Evolutionary conservation across 92 coral and sea anemone genomes (phyloP), one percentile per base, ranked within the genome.

Genomic region (Umimayanthus chanpuru): DNA sequence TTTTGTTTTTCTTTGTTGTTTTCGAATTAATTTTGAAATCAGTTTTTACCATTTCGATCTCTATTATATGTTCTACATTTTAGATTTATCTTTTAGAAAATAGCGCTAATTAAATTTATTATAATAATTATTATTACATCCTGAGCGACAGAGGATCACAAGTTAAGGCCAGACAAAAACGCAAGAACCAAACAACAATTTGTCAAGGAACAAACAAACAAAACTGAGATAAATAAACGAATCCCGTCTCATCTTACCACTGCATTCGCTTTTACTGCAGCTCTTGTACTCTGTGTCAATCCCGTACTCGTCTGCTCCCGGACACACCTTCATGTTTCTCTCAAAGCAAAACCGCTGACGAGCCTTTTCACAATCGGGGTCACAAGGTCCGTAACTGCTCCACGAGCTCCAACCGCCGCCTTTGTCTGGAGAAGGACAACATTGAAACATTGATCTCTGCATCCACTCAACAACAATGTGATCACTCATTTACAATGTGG

Each of bases 311-410:
- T 67, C 76, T 5, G 55, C 88, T 9, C 79, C 88, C 16, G 85
- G 88, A 25, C 93, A 90, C 88, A 40, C 75, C 3, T 71, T 74
- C 12, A 47, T 14, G 65, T 90, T 77, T 44, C 58, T 50, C 49
- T 89, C 72, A 39, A 89, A 49, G 66, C 93, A 90, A 81, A 90
- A 90, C 38, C 93, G 64, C 68, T 90, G 88, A 10, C 93, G 88
- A 65, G 30, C 28, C 68, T 90, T 87, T 16, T 74, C 49, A 29
- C 93, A 90, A 39, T 75, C 12, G 3, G 12, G 21, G 18, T 90
- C 83, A 87, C 93, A 90, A 10, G 93, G 93, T 21, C 88, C 86
- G 28, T 65, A 90, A 16, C 78, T 64, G 32, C 88, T 86, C 93
- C 93, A 90, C 4, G 85, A 61, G 32, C 93, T 90, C 93, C 93